These are phyloP conservation scores for Chiroxiphia lanceolata DNA, from an alignment of 2,797 vertebrate genomes.

Conservation along the genomic window DNA sequence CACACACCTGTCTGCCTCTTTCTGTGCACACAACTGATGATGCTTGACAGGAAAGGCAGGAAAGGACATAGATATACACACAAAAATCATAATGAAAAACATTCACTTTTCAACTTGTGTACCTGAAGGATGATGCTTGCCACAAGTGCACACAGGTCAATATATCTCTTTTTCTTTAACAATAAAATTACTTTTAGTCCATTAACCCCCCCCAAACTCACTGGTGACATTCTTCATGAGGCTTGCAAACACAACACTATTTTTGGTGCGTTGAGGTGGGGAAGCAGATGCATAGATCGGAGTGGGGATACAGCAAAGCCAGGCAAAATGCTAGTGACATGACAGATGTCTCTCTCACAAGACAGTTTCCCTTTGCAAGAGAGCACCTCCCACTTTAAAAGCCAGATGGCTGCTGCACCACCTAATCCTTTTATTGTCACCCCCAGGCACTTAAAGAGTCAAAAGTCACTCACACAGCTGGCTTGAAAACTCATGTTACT, in stretches of 20 bases:
- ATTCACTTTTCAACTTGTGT: background rate
- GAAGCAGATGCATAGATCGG: background rate
- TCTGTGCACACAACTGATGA: too few relatives aligned
- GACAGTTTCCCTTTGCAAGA: background rate
- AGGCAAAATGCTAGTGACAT: background rate
- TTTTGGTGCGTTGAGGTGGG: background rate
- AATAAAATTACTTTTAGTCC: background rate
- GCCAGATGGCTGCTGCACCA: background rate
- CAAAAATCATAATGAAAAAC: background rate
- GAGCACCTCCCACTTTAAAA: background rate
- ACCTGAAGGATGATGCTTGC: background rate
- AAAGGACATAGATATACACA: background rate
- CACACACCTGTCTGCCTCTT: background rate
- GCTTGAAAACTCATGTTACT: background rate
- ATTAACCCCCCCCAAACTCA: background rate
- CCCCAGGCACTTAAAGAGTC: background rate
- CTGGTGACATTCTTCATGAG: background rate
- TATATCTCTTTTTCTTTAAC: background rate
- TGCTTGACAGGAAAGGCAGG: accelerated
- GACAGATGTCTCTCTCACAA: background rate
- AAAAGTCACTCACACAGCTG: background rate
- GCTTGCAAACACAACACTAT: background rate
- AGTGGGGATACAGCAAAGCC: background rate
- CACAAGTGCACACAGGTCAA: background rate
- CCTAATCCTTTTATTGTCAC: background rate